A percentile compares a stretch with the other conserved stretches of the same genome.
Conservation (phyloP, 2,888 invertebrate genomes). For the Eupithecia pulchellata region DNA sequence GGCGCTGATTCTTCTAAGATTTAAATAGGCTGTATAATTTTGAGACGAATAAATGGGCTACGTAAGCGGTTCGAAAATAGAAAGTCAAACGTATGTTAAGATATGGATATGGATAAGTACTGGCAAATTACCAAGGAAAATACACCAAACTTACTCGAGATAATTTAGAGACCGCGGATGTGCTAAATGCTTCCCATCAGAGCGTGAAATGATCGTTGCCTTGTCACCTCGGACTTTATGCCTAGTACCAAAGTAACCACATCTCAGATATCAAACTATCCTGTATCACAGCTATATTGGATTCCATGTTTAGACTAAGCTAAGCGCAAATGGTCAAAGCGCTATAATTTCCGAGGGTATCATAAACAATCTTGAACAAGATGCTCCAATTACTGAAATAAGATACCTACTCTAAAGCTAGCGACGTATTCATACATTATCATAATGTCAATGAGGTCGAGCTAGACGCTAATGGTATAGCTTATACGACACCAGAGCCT, state of each 20-base stretch:
- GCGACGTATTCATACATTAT: conserved; percentile 46
- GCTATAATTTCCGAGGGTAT: conserved; percentile 14
- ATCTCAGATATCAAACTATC: conserved; percentile 26
- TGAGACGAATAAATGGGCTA: not conserved
- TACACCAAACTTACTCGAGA: conserved; percentile 42
- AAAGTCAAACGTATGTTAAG: conserved; percentile 41
- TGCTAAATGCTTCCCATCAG: conserved; percentile 20
- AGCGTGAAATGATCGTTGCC: conserved; percentile 28
- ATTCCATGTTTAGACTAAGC: conserved; percentile 29
- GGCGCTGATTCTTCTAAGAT: not conserved
- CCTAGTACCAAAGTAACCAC: not conserved
- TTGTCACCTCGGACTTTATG: conserved; percentile 23
- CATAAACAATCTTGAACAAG: conserved; percentile 24
- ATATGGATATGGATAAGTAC: conserved; percentile 52
- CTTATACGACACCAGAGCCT: conserved; percentile 26
- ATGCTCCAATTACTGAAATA: conserved; percentile 33
- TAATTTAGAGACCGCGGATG: conserved; percentile 41
- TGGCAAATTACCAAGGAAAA: conserved; percentile 55
- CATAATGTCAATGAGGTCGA: conserved; percentile 47
- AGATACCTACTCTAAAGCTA: conserved; percentile 33
- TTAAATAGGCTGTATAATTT: conserved; percentile 8
- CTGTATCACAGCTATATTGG: conserved; percentile 10
- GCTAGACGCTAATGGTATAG: conserved; percentile 46
- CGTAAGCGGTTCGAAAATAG: conserved; percentile 34
- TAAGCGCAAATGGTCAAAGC: conserved; percentile 17